A percentile compares a stretch with the other conserved stretches of the same genome.
Conservation (phyloP, 1,140 invertebrate species). For the Gerris buenoi region DNA sequence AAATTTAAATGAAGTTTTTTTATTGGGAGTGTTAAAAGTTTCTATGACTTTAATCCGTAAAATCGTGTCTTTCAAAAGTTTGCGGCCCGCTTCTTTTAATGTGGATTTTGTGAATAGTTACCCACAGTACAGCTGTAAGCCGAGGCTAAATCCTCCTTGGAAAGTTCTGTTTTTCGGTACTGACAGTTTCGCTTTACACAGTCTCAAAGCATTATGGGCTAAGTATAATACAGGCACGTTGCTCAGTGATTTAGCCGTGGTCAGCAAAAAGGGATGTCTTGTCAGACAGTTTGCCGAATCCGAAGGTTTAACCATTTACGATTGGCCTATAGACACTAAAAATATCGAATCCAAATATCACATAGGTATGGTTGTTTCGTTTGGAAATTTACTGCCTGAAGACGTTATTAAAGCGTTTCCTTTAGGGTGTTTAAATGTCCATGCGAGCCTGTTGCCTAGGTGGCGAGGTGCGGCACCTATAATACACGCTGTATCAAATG, state of each 20-base stretch:
- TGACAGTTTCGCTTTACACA: slow-evolving; percentile 47
- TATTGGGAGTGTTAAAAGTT: too few relatives aligned
- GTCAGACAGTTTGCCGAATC: slow-evolving; percentile 36
- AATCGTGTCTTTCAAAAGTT: too few relatives aligned
- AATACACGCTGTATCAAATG: slow-evolving; percentile 64
- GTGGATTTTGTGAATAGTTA: background rate
- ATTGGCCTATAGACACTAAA: slow-evolving; percentile 37
- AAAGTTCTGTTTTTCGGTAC: slow-evolving; percentile 51
- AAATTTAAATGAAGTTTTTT: too few relatives aligned
- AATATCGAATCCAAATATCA: slow-evolving; percentile 34
- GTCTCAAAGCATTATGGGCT: slow-evolving; percentile 31
- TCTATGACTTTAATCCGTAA: too few relatives aligned
- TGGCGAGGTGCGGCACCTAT: slow-evolving; percentile 87
- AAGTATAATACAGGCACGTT: slow-evolving; percentile 25
- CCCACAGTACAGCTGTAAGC: background rate
- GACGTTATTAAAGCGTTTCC: slow-evolving; percentile 45
- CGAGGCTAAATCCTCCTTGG: slow-evolving; percentile 27
- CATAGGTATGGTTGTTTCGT: slow-evolving; percentile 52
- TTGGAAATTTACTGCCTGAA: slow-evolving; percentile 51
- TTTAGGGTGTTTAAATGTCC: slow-evolving; percentile 76
- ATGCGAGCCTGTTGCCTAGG: slow-evolving; percentile 76
- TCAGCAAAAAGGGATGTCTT: slow-evolving; percentile 37
- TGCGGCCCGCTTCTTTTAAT: too few relatives aligned
- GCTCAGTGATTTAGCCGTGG: slow-evolving; percentile 38
- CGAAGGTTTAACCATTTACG: slow-evolving; percentile 33